phyloP scores from a whole-genome alignment of 2,888 invertebrate species.

The Aspidiotus rigidus region DNA sequence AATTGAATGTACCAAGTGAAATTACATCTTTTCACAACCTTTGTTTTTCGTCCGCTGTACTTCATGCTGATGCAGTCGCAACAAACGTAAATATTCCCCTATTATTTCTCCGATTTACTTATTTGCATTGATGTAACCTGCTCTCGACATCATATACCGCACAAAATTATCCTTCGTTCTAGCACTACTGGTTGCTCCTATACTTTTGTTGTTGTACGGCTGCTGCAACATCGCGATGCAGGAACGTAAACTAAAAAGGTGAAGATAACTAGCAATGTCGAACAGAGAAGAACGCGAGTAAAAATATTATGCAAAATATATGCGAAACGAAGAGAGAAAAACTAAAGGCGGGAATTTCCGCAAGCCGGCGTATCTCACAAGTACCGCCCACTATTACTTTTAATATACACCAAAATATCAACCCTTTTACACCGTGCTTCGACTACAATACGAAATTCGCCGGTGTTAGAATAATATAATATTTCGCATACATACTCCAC shows the following conservation, averaged over 20 bases:
- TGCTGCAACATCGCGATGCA: neutral
- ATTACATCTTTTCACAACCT: too few species aligned
- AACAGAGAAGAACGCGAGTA: conserved; percentile 9
- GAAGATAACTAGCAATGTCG: neutral
- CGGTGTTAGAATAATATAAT: too few species aligned
- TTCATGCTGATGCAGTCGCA: too few species aligned
- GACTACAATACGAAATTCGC: conserved; percentile 19
- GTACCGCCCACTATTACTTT: conserved; percentile 24
- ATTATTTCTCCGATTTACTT: too few species aligned
- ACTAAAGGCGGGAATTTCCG: conserved; percentile 30
- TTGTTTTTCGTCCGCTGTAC: too few species aligned
- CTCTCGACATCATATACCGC: too few species aligned
- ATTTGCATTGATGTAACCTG: too few species aligned
- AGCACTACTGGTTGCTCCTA: conserved; percentile 26
- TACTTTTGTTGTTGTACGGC: conserved; percentile 13
- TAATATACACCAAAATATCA: conserved; percentile 16
- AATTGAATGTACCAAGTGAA: too few species aligned
- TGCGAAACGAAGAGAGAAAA: conserved; percentile 27
- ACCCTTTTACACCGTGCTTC: conserved; percentile 10
- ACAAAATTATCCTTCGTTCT: conserved; percentile 6
- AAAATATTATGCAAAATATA: conserved; percentile 25
- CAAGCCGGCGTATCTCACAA: conserved; percentile 27
- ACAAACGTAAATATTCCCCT: too few species aligned
- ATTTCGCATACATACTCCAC: too few species aligned
- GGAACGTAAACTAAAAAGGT: neutral